Conservation (phyloP, 53 echinoderm and acorn worm genomes). For the Echinarachnius parma region DNA sequence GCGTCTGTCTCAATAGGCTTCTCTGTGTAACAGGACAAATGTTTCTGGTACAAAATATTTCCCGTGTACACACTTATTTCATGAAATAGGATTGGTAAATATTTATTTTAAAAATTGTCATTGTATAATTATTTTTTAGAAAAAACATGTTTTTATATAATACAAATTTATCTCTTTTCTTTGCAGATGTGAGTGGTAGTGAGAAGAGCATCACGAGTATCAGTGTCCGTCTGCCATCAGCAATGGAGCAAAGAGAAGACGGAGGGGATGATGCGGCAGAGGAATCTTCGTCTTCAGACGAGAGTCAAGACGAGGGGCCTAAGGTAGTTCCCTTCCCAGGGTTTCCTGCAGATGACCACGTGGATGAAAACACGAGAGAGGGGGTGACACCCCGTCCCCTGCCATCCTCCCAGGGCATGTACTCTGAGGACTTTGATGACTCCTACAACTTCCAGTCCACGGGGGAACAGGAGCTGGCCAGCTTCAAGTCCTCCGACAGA, state of each 20-base stretch:
- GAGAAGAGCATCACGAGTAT: slow-evolving; percentile 73
- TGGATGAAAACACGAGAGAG: slow-evolving; percentile 13
- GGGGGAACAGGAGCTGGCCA: slow-evolving; percentile 60
- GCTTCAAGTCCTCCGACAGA: slow-evolving; percentile 10
- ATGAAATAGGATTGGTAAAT: too few species aligned
- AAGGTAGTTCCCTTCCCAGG: slow-evolving; percentile 60
- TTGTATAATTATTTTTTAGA: too few species aligned
- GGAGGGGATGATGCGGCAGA: slow-evolving; percentile 39
- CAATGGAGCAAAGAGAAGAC: slow-evolving; percentile 39
- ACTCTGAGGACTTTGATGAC: slow-evolving; percentile 66
- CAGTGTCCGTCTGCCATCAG: slow-evolving; percentile 66
- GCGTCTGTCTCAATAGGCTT: too few species aligned
- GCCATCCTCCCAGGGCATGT: slow-evolving; percentile 2
- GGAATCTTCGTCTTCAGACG: slow-evolving; percentile 27
- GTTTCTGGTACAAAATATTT: too few species aligned
- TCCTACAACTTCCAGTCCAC: slow-evolving; percentile 56
- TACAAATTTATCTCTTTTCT: too few species aligned
- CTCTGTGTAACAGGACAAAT: too few species aligned
- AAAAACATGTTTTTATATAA: too few species aligned
- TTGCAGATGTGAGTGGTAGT: slow-evolving; percentile 64
- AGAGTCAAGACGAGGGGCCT: slow-evolving; percentile 15
- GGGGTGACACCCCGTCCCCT: background rate
- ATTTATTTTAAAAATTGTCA: too few species aligned
- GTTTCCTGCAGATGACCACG: slow-evolving; percentile 25
- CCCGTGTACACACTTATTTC: too few species aligned